These are phyloP conservation scores for Myrmecobius fasciatus DNA, from an alignment of 2,113 vertebrate genomes.

Conservation along the genomic window DNA sequence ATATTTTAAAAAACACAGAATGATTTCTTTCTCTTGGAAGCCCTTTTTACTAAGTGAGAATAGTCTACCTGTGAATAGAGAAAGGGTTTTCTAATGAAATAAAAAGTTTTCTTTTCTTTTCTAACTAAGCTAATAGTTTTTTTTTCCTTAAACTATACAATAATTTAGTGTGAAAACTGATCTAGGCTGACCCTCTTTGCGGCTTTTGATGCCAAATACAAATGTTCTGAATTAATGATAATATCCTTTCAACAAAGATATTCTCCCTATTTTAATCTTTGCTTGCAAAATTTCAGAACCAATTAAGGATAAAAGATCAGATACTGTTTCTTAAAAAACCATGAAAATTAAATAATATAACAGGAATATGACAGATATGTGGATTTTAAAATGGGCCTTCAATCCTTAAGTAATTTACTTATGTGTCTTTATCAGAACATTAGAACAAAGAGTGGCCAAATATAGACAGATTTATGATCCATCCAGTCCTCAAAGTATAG, in stretches of 20 bases:
- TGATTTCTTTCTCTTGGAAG: neutral
- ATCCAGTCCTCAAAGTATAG: neutral
- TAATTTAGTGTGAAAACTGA: neutral
- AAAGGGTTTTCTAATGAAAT: neutral
- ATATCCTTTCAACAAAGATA: neutral
- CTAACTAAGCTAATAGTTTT: neutral
- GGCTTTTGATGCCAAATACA: neutral
- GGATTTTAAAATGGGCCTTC: neutral
- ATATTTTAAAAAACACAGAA: neutral
- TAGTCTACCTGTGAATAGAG: neutral
- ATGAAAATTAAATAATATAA: conserved; percentile 4
- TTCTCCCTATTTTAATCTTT: neutral
- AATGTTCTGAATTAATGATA: neutral
- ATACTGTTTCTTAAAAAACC: conserved; percentile 25
- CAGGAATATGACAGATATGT: neutral
- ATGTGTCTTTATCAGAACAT: neutral
- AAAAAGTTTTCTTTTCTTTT: neutral
- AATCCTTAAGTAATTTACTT: neutral
- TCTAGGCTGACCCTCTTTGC: neutral
- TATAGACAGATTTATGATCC: neutral
- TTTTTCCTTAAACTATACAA: neutral
- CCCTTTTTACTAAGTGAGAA: neutral
- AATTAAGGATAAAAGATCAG: conserved; percentile 14
- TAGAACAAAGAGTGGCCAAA: neutral
- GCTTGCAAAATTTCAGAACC: conserved; percentile 10